These are phyloP conservation scores for Drosophila serrata DNA, from an alignment of 1,140 invertebrate genomes.

Conservation along the genomic window DNA sequence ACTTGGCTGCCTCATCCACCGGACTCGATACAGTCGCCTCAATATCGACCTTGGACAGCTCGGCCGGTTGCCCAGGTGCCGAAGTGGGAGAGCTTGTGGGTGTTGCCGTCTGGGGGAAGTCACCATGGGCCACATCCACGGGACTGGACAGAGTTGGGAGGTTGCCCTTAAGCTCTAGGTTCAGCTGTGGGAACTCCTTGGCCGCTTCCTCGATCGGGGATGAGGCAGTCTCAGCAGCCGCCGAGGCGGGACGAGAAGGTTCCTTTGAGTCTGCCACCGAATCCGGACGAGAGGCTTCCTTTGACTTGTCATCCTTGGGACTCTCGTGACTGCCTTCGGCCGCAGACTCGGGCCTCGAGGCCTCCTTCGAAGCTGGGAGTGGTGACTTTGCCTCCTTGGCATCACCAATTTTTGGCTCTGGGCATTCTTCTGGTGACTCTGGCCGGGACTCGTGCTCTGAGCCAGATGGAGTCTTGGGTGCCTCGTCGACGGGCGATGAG, in stretches of 20 bases:
- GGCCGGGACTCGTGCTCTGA: constrained; percentile 27
- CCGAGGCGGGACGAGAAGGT: constrained; percentile 28
- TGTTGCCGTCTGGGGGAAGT: constrained; percentile 27
- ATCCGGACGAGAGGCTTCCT: not conserved
- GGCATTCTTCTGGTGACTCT: constrained; percentile 45
- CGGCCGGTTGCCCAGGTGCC: constrained; percentile 7
- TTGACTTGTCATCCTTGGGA: constrained; percentile 7
- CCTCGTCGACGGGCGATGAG: constrained; percentile 68
- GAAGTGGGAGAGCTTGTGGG: constrained; percentile 25
- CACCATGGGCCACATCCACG: constrained; percentile 38
- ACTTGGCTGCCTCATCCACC: constrained; percentile 34
- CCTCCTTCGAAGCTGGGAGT: constrained; percentile 9
- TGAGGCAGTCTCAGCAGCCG: constrained; percentile 20
- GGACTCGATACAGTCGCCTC: constrained; percentile 35
- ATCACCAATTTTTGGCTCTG: constrained; percentile 13
- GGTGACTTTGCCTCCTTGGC: constrained; percentile 17
- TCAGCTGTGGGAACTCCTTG: constrained; percentile 14
- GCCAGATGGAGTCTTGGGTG: constrained; percentile 23
- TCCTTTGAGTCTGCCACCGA: constrained; percentile 23
- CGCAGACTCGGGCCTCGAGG: constrained; percentile 26
- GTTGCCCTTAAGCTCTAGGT: not conserved
- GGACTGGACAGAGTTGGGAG: constrained; percentile 32
- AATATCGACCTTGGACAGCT: constrained; percentile 14
- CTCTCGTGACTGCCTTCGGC: constrained; percentile 11
- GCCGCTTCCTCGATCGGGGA: constrained; percentile 26